Evolutionary conservation across 64 coral and sea anemone species (phyloP).

Genomic region (Stichodactyla mertensii): DNA sequence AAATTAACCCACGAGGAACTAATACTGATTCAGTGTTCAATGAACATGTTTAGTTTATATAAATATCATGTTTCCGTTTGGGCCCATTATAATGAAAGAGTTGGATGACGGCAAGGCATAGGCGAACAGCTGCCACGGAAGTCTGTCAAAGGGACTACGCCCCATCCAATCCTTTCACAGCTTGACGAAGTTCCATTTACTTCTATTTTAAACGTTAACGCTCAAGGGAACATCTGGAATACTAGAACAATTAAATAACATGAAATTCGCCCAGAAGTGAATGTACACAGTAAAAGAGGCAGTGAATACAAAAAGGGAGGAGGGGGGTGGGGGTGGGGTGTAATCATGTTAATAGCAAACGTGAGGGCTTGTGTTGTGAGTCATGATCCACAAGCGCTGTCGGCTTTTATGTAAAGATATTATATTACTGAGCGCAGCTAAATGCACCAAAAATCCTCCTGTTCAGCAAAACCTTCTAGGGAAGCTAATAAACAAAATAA

Average conservation of each 20-base stretch:
- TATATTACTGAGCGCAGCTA: neutral
- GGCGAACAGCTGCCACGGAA: neutral
- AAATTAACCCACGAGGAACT: no score
- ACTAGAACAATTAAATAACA: neutral
- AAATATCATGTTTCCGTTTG: neutral
- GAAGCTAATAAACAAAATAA: neutral
- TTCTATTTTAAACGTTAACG: neutral
- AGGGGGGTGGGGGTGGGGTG: no score
- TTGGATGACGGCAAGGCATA: neutral
- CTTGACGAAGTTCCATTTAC: neutral
- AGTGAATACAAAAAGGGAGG: no score
- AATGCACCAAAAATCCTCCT: neutral
- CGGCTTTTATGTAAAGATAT: neutral
- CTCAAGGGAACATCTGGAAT: neutral
- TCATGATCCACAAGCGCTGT: neutral
- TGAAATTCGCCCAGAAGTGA: neutral
- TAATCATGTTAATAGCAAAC: no score
- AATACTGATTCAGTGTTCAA: neutral
- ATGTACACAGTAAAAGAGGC: no score
- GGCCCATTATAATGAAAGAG: neutral
- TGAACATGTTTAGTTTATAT: neutral
- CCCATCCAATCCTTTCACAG: neutral
- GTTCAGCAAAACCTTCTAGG: neutral
- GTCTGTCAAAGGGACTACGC: neutral
- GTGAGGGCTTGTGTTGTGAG: neutral